Percentiles rank a stretch among this genome's conserved stretches.
Evolutionary conservation across 2,797 vertebrate species (phyloP).

Genomic region (Bufotes viridis): DNA sequence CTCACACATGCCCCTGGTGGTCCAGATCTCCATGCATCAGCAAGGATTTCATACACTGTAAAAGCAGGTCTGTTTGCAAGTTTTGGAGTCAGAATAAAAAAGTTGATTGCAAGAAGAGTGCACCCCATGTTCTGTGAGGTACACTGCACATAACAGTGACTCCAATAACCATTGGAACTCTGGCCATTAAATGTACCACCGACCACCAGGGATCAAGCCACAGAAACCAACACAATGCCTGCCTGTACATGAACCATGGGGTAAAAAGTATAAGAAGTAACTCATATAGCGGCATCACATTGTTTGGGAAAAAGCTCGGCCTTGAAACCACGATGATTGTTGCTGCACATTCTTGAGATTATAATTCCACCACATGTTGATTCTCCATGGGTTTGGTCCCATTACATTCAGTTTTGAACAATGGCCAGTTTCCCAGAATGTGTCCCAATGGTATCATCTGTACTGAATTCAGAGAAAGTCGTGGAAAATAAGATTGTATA

Average conservation of each 20-base stretch:
- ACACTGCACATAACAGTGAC: no score
- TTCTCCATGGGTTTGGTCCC: not conserved
- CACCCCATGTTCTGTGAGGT: no score
- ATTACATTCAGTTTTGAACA: conserved; percentile 4
- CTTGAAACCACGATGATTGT: not conserved
- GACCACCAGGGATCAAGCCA: not conserved
- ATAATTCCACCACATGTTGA: not conserved
- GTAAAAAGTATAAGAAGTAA: not conserved
- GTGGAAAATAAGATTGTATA: not conserved
- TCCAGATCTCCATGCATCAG: no score
- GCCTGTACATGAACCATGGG: not conserved
- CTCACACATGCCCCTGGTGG: no score
- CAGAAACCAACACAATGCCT: not conserved
- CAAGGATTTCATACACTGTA: no score
- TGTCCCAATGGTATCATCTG: conserved; percentile 8
- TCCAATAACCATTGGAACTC: not conserved
- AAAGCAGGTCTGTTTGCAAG: no score
- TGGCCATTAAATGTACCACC: not conserved
- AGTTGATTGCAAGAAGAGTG: no score
- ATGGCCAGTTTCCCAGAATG: conserved; percentile 18
- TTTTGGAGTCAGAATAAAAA: no score
- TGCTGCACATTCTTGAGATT: conserved; percentile 5
- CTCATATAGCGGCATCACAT: not conserved
- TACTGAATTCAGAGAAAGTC: not conserved
- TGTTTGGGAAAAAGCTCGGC: not conserved